A percentile compares a stretch with the other conserved stretches of the same genome.
Evolutionary conservation across 2,888 invertebrate species (phyloP).

Genomic region (Trichopoda pennipes): DNA sequence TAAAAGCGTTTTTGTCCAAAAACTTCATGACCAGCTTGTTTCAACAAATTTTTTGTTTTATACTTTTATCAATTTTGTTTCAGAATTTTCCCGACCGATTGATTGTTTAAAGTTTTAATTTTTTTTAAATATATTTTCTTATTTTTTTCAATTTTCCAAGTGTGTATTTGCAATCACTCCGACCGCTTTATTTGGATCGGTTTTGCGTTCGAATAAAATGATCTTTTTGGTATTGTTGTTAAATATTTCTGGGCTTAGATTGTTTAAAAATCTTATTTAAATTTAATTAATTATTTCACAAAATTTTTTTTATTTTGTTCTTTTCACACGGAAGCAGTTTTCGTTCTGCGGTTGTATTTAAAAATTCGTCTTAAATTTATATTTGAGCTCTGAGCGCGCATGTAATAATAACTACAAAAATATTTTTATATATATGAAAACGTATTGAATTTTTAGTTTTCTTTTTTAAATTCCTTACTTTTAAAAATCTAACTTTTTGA

Average conservation of each 20-base stretch:
- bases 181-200: constrained; percentile 9
- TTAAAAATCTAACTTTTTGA: constrained; percentile 18
- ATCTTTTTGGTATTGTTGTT: constrained; percentile 49
- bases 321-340: constrained; percentile 25
- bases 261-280: constrained; percentile 13
- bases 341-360: constrained; percentile 1
- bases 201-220: constrained; percentile 49
- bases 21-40: constrained; percentile 53
- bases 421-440: constrained; percentile 40
- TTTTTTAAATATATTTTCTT: neutral
- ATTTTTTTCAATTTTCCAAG: constrained; percentile 2
- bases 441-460: constrained; percentile 12
- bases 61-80: constrained; percentile 13
- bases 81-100: neutral
- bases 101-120: no score
- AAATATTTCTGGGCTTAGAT: constrained; percentile 23
- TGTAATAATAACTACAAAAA: constrained; percentile 30
- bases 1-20: constrained; percentile 31
- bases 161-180: constrained; percentile 19
- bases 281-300: constrained; percentile 10
- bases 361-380: constrained; percentile 23
- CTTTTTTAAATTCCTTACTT: constrained; percentile 16
- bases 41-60: constrained; percentile 7
- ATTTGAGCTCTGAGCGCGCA: constrained; percentile 56
- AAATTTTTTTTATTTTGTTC: constrained; percentile 6